Evolutionary conservation across 2,113 vertebrate genomes (phyloP), one percentile per base, ranked within the genome.

Genomic region (Prietella phreatophila): DNA sequence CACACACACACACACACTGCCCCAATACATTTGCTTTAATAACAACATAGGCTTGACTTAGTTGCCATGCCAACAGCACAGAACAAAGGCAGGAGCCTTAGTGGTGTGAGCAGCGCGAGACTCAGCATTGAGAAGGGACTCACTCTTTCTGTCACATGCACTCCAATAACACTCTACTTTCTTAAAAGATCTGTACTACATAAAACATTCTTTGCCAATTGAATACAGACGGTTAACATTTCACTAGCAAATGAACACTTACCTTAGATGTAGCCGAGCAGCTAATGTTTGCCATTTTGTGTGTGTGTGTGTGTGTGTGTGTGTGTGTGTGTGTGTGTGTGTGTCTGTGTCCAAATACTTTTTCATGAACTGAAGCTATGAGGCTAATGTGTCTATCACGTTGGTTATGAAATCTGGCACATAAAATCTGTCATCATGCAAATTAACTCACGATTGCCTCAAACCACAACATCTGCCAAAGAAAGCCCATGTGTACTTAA

Each of bases 31-130:
- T 90, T 88, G 85, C 80, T 91, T 92, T 93, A 86, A 91, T 90
- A 93, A 88, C 86, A 91, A 76, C 73, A 53, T 80, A 89, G 85
- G 90, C 91, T 87, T 91, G 89, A 91, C 89, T 90, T 60, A 85
- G 91, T 93, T 91, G 90, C 91, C 90, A 92, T 91, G 90, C 83
- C 90, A 90, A 93, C 89, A 86, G 85, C 83, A 86, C 53, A 89
- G 87, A 90, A 92, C 89, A 92, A 91, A 93, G 89, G 63, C 88
- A 89, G 75, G 71, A 83, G 55, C 84, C 86, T 83, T 88, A 80
- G 86, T 83, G 67, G 81, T 73, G 89, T 88, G 82, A 86, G 89
- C 91, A 83, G 89, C 65, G 71, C 33, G 67, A 89, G 84, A 89
- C 82, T 84, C 56, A 78, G 69, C 83, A 89, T n/a, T 55, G 81